Percentiles rank a stretch among this genome's conserved stretches.
Evolutionary conservation across 2,113 vertebrate genomes (phyloP).

Genomic region (Lophotis ruficrista): DNA sequence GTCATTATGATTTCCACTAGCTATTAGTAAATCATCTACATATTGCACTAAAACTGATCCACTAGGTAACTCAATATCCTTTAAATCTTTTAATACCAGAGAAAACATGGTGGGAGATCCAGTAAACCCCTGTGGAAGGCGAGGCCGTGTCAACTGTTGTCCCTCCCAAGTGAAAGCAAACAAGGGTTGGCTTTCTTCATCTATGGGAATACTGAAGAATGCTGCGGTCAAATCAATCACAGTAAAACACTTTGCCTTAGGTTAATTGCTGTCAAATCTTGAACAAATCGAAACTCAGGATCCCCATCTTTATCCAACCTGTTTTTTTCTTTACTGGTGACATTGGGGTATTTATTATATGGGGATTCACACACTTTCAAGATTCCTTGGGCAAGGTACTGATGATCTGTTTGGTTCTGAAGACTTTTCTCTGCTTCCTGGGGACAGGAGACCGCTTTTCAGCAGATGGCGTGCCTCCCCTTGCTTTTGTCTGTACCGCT

Average conservation of each 20-base stretch:
- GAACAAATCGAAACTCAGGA: not conserved
- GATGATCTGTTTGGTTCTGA: fast-evolving
- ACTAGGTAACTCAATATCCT: not conserved
- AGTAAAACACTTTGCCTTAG: too few relatives aligned
- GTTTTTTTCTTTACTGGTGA: not conserved
- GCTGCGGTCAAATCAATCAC: not conserved
- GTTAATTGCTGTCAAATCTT: not conserved
- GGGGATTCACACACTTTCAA: not conserved
- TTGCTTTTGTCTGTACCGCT: not conserved
- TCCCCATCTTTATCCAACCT: not conserved
- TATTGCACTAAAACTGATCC: not conserved
- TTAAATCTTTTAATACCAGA: not conserved
- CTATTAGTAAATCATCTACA: not conserved
- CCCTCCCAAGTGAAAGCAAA: not conserved
- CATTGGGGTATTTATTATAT: too few relatives aligned
- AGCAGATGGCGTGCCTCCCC: conserved; percentile 9
- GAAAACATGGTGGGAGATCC: not conserved
- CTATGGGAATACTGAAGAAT: not conserved
- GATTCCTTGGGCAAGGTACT: too few relatives aligned
- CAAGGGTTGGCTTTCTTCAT: not conserved
- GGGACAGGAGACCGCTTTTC: not conserved
- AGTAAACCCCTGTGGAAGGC: not conserved
- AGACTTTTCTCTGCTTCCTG: fast-evolving
- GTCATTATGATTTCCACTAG: not conserved
- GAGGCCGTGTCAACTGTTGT: not conserved